Conservation (phyloP, 2,113 vertebrate genomes). For the Oreochromis niloticus region DNA sequence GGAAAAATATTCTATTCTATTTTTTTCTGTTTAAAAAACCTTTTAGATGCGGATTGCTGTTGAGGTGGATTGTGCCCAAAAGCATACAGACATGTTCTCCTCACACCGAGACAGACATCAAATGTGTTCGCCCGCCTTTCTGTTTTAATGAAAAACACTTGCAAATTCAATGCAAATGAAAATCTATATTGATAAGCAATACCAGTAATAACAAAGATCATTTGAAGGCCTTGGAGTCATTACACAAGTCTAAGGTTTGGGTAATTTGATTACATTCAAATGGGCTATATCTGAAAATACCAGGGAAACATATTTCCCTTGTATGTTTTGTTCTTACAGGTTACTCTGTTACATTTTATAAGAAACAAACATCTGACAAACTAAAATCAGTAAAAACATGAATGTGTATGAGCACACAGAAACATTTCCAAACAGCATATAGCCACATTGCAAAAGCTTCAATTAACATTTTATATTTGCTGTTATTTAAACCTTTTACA, state of each 20-base stretch:
- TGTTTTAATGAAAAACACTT: not conserved
- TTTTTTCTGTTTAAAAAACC: not conserved
- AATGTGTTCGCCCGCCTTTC: not conserved
- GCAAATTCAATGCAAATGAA: not conserved
- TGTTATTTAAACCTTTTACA: not conserved
- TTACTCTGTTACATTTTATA: not conserved
- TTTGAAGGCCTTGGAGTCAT: not conserved
- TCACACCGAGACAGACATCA: not conserved
- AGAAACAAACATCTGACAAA: not conserved
- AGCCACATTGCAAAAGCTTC: not conserved
- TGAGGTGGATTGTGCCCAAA: not conserved
- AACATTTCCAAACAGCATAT: not conserved
- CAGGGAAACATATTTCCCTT: not conserved
- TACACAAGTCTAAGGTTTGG: not conserved
- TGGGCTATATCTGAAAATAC: not conserved
- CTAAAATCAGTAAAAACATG: not conserved
- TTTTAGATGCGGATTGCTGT: not conserved
- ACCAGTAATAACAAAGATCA: not conserved
- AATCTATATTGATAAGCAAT: not conserved
- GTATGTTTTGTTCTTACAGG: not conserved
- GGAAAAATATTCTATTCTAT: not conserved
- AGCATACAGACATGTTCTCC: not conserved
- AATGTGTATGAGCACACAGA: not conserved
- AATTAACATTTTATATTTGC: not conserved
- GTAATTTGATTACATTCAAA: not conserved